A percentile compares a stretch with the other conserved stretches of the same genome.
Evolutionary conservation across 64 coral and sea anemone genomes (phyloP).

Genomic region (Porites australiensis): DNA sequence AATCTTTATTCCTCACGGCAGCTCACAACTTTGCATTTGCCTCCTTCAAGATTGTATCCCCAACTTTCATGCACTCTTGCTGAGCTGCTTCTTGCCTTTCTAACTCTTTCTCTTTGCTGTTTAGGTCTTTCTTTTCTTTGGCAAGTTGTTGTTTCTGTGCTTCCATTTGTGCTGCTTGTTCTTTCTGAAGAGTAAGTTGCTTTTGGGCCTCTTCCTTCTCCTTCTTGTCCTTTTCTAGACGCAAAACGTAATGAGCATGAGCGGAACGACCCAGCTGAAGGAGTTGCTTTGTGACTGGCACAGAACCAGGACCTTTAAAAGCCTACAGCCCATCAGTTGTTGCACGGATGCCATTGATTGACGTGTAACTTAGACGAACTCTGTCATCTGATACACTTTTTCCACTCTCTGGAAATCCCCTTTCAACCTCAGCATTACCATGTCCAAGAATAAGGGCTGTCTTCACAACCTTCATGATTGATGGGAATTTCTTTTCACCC

Average conservation of each 20-base stretch:
- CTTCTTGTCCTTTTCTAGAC: slow-evolving; percentile 40
- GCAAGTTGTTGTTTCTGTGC: slow-evolving; percentile 7
- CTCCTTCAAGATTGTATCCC: slow-evolving; percentile 56
- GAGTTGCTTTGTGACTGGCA: slow-evolving; percentile 62
- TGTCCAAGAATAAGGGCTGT: slow-evolving; percentile 62
- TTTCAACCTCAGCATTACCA: slow-evolving; percentile 49
- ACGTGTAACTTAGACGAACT: slow-evolving; percentile 54
- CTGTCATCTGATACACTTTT: slow-evolving; percentile 72
- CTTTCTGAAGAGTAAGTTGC: slow-evolving; percentile 53
- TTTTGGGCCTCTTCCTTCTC: slow-evolving; percentile 61
- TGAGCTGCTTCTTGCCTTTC: slow-evolving; percentile 40
- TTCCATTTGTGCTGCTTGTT: slow-evolving; percentile 15
- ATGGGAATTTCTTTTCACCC: slow-evolving; percentile 55
- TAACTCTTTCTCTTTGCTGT: slow-evolving; percentile 46
- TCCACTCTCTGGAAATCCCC: slow-evolving; percentile 64
- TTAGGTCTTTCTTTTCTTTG: slow-evolving; percentile 52
- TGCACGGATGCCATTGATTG: slow-evolving; percentile 68
- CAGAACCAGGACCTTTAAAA: slow-evolving; percentile 72
- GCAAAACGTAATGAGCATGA: slow-evolving; percentile 61
- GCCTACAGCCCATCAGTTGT: slow-evolving; percentile 75
- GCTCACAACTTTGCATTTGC: slow-evolving; percentile 44
- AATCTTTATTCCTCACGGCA: slow-evolving; percentile 74
- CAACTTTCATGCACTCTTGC: slow-evolving; percentile 50
- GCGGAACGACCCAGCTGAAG: slow-evolving; percentile 61
- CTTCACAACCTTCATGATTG: slow-evolving; percentile 65